Conservation (phyloP, 1,140 invertebrate species). For the Bombus confusus region DNA sequence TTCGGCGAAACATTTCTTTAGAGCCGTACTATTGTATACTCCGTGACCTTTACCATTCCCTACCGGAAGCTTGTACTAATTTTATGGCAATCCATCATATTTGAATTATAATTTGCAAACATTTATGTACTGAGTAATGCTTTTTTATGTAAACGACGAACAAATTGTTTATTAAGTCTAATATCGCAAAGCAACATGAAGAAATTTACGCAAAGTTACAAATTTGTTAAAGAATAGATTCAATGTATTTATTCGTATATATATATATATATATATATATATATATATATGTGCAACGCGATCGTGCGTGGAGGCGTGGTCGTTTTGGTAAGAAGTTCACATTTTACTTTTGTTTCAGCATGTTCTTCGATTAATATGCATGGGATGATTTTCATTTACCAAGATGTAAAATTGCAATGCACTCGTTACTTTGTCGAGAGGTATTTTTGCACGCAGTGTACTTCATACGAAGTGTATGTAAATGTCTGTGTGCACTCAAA, state of each 20-base stretch:
- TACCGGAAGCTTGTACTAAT: constrained; percentile 3
- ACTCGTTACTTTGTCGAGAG: constrained; percentile 49
- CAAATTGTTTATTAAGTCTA: not conserved
- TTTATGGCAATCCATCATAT: not conserved
- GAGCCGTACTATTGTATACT: not conserved
- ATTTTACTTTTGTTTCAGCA: constrained; percentile 77
- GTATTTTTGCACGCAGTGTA: constrained; percentile 46
- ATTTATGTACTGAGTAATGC: not conserved
- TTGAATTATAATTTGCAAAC: constrained; percentile 7
- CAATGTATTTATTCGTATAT: not conserved
- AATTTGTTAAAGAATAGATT: not conserved
- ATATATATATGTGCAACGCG: not conserved
- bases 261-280: too few relatives aligned
- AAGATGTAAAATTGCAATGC: constrained; percentile 54
- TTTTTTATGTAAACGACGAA: not conserved
- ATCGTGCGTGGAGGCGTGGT: not conserved
- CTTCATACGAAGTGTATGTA: constrained; percentile 23
- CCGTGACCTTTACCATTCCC: not conserved
- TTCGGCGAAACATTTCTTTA: not conserved
- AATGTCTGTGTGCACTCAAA: not conserved
- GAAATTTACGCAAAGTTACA: not conserved
- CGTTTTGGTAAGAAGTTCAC: not conserved
- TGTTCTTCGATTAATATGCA: constrained; percentile 75
- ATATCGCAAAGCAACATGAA: not conserved
- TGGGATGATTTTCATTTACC: constrained; percentile 73